phyloP scores from a whole-genome alignment of 2,888 invertebrate genomes.

The Apeira syringaria region DNA sequence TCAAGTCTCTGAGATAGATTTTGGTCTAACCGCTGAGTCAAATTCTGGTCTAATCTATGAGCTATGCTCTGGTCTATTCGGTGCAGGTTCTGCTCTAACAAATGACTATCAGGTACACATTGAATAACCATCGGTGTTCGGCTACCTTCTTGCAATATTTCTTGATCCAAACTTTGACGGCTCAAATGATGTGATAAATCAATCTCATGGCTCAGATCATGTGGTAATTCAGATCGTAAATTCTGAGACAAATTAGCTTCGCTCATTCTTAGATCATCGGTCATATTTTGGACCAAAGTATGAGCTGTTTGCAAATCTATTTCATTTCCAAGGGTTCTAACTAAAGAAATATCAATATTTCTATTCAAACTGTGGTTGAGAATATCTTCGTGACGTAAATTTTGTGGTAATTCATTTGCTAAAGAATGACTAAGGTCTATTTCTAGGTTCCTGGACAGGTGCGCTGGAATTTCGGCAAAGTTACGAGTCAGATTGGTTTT shows the following conservation, averaged over 20 bases:
- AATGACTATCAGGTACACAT: constrained; percentile 21
- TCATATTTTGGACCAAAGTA: constrained; percentile 49
- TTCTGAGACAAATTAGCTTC: constrained; percentile 46
- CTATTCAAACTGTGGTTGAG: constrained; percentile 52
- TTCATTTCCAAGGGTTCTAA: constrained; percentile 38
- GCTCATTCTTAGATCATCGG: constrained; percentile 49
- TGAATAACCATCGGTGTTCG: constrained; percentile 39
- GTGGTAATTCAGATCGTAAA: constrained; percentile 44
- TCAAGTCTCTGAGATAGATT: constrained; percentile 12
- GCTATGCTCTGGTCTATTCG: constrained; percentile 2
- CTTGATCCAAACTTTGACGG: constrained; percentile 50
- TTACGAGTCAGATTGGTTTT: constrained; percentile 63
- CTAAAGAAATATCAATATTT: constrained; percentile 45
- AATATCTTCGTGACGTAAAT: constrained; percentile 33
- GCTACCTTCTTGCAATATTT: constrained; percentile 43
- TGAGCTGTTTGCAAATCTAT: constrained; percentile 48
- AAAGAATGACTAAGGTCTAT: constrained; percentile 56
- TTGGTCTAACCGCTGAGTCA: constrained; percentile 26
- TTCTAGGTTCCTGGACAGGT: constrained; percentile 52
- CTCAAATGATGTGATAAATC: constrained; percentile 58
- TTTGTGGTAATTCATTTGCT: constrained; percentile 28
- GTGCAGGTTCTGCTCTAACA: constrained; percentile 20
- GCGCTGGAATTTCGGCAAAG: constrained; percentile 63
- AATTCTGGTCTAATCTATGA: constrained; percentile 26
- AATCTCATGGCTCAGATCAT: constrained; percentile 55